phyloP scores from a whole-genome alignment of 2,888 invertebrate species.

The Conus canariensis region DNA sequence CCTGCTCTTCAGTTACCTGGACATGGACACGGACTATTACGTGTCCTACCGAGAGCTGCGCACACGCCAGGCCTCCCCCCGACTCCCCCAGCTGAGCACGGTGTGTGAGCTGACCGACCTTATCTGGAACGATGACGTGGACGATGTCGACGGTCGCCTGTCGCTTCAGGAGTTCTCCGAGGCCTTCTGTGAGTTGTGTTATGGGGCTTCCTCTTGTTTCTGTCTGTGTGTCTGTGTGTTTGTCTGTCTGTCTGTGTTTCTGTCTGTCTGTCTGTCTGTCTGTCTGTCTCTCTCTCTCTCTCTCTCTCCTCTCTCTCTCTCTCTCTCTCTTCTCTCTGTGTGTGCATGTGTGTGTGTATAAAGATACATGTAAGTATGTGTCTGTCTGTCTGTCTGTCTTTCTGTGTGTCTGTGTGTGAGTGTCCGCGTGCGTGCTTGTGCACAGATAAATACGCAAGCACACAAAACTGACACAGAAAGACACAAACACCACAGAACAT shows the following conservation, averaged over 20 bases:
- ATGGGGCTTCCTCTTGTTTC: not conserved
- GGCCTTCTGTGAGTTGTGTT: constrained; percentile 85
- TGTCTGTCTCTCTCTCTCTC: not conserved
- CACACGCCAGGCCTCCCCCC: constrained; percentile 84
- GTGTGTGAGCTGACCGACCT: constrained; percentile 85
- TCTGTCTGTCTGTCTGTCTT: not conserved
- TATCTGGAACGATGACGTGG: constrained; percentile 85
- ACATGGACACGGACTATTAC: constrained; percentile 86
- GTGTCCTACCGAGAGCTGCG: constrained; percentile 85
- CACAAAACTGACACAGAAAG: no score
- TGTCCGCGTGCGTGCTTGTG: not conserved
- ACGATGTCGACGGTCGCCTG: constrained; percentile 83
- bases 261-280: not conserved
- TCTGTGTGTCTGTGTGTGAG: not conserved
- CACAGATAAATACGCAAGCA: no score
- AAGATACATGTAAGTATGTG: no score
- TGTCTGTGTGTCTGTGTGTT: not conserved
- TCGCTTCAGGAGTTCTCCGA: constrained; percentile 85
- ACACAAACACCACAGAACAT: no score
- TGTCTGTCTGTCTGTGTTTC: not conserved
- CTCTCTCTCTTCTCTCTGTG: not conserved
- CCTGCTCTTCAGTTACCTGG: constrained; percentile 88
- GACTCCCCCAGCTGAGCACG: constrained; percentile 83
- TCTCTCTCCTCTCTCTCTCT: not conserved
- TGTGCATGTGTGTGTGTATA: not conserved